These are phyloP conservation scores for Calephelis nemesis DNA, from an alignment of 1,140 invertebrate species.

Conservation along the genomic window DNA sequence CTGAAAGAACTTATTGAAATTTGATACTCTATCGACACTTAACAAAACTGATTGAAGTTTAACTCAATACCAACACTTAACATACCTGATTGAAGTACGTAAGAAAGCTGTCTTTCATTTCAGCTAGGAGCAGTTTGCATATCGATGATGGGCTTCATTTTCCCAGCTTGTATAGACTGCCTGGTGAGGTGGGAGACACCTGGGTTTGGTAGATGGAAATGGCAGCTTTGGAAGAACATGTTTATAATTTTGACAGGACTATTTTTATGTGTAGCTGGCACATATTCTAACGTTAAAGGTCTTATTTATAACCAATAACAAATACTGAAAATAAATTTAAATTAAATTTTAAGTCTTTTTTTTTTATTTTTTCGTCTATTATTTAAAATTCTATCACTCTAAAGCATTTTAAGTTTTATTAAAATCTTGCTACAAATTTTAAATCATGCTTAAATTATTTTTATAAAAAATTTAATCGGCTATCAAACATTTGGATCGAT, in stretches of 20 bases:
- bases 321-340: too few relatives aligned
- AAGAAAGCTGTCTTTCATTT: constrained; percentile 8
- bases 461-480: too few relatives aligned
- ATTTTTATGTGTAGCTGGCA: constrained; percentile 87
- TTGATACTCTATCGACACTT: not conserved
- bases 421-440: too few relatives aligned
- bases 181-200: constrained; percentile 83
- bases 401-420: too few relatives aligned
- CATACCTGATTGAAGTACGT: too few relatives aligned
- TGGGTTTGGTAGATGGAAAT: constrained; percentile 79
- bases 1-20: constrained; percentile 1
- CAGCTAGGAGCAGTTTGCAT: constrained; percentile 82
- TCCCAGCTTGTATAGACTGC: constrained; percentile 92
- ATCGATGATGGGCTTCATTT: constrained; percentile 91
- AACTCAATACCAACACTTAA: too few relatives aligned
- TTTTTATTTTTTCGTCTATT: too few relatives aligned
- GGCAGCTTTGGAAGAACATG: constrained; percentile 83
- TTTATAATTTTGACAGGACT: constrained; percentile 84
- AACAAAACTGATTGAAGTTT: not conserved
- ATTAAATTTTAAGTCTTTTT: too few relatives aligned
- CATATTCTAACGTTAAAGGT: constrained; percentile 85
- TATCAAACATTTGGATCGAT: too few relatives aligned
- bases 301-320: constrained; percentile 63
- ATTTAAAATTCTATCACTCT: too few relatives aligned
- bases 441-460: too few relatives aligned